A percentile compares a stretch with the other conserved stretches of the same genome.
These are phyloP conservation scores for Homalodisca vitripennis DNA, from an alignment of 1,140 invertebrate species.

Conservation along the genomic window DNA sequence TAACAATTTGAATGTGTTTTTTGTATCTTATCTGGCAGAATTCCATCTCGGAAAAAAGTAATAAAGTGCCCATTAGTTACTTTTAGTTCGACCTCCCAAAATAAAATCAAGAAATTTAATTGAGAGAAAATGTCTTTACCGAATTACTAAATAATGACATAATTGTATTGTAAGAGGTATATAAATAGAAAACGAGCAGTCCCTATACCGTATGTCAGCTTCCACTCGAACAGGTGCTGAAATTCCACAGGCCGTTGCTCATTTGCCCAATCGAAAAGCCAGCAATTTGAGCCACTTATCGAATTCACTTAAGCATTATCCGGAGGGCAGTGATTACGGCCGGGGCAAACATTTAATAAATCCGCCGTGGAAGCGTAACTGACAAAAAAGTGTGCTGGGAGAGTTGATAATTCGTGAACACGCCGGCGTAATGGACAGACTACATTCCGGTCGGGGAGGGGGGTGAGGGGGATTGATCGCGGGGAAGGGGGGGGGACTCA, in stretches of 20 bases:
- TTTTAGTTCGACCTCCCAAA: too few relatives aligned
- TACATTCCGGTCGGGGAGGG: neutral
- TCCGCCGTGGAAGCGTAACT: neutral
- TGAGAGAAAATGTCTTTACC: too few relatives aligned
- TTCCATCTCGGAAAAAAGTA: too few relatives aligned
- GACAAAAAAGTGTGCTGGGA: slow-evolving; percentile 6
- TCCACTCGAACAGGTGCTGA: neutral
- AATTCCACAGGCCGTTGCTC: neutral
- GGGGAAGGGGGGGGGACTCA: slow-evolving; percentile 21
- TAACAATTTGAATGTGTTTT: too few relatives aligned
- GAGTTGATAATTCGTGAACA: neutral
- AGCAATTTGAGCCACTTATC: slow-evolving; percentile 12
- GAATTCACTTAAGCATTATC: slow-evolving; percentile 1
- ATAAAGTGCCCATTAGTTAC: too few relatives aligned
- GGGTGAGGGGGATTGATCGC: slow-evolving; percentile 2
- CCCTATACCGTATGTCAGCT: too few relatives aligned
- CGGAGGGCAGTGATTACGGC: neutral
- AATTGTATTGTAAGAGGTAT: too few relatives aligned
- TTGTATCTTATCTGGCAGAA: too few relatives aligned
- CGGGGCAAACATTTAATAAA: neutral
- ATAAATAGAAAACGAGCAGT: too few relatives aligned
- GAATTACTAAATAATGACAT: too few relatives aligned
- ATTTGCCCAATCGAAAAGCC: neutral
- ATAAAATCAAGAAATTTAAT: too few relatives aligned
- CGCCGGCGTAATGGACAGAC: neutral